Percentiles rank a stretch among this genome's conserved stretches.
Evolutionary conservation across 2,888 invertebrate species (phyloP).

Genomic region (Phytoseiulus persimilis): DNA sequence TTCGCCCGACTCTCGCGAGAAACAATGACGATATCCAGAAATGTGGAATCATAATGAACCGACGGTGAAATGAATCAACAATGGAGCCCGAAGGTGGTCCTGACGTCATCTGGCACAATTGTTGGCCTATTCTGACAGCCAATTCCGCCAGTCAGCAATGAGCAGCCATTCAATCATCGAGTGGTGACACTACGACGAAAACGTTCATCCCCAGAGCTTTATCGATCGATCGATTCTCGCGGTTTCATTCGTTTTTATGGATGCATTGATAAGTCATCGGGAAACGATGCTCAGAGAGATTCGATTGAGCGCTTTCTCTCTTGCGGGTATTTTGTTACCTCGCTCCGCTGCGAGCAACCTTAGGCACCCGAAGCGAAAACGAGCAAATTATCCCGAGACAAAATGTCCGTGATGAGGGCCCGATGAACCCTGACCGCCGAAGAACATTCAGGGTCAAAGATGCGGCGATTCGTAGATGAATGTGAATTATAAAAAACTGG

Average conservation of each 20-base stretch:
- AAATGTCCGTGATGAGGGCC: not conserved
- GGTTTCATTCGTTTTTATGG: not conserved
- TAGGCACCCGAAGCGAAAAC: not conserved
- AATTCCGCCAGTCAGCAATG: not conserved
- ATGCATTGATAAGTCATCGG: not conserved
- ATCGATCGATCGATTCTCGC: not conserved
- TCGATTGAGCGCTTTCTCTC: not conserved
- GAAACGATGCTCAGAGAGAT: not conserved
- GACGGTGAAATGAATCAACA: not conserved
- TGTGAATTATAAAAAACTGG: not conserved
- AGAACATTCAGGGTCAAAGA: not conserved
- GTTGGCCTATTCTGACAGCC: not conserved
- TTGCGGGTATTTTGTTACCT: not conserved
- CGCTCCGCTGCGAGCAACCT: not conserved
- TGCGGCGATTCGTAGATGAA: not conserved
- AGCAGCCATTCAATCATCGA: not conserved
- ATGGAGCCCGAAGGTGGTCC: not conserved
- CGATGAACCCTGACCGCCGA: not conserved
- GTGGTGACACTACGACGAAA: not conserved
- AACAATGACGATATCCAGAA: not conserved
- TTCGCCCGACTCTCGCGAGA: not conserved
- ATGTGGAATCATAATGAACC: not conserved
- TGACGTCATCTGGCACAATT: not conserved
- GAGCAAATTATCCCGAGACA: not conserved
- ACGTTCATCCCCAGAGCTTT: not conserved